A percentile compares a stretch with the other conserved stretches of the same genome.
Conservation (phyloP, 1,140 invertebrate species). For the roundworm (Caenorhabditis elegans) region WBcel235 BX284606.5:12173001-12173500, state of each 20-base stretch:
- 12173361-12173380: slow-evolving; percentile 28
- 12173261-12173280: background rate
- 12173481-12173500: background rate
- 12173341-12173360: background rate
- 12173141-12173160: background rate
- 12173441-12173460: background rate
- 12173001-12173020: slow-evolving; percentile 14
- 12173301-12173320: background rate
- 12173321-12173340: background rate
- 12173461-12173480: background rate
- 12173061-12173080: background rate
- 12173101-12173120: background rate
- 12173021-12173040: no score
- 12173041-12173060: background rate
- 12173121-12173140: background rate
- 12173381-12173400: background rate
- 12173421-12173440: slow-evolving; percentile 21
- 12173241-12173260: slow-evolving; percentile 14
- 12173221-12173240: background rate
- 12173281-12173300: background rate
- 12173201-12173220: background rate
- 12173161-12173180: background rate
- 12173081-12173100: background rate
- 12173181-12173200: background rate
- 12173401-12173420: background rate